Evolutionary conservation across 1,140 invertebrate genomes (phyloP).

Genomic region (Venustaconcha ellipsiformis): DNA sequence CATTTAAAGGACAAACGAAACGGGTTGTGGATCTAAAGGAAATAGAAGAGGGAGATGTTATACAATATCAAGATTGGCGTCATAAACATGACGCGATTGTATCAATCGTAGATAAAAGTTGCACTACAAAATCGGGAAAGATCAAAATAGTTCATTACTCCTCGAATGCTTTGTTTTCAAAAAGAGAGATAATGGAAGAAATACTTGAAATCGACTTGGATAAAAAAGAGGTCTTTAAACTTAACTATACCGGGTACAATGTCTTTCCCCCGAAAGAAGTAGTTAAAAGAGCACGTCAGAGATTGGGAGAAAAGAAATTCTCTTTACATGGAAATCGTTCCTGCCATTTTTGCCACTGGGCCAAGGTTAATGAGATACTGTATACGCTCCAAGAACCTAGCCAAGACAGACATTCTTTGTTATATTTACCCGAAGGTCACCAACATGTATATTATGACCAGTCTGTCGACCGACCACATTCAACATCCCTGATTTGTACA

Average conservation of each 20-base stretch:
- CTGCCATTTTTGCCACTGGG: slow-evolving; percentile 31
- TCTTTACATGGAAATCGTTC: slow-evolving; percentile 8
- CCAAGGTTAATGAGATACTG: slow-evolving; percentile 11
- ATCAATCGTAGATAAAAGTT: neutral
- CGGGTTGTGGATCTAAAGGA: neutral
- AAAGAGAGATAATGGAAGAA: slow-evolving; percentile 5
- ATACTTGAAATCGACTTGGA: slow-evolving; percentile 2
- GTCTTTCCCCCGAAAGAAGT: slow-evolving; percentile 10
- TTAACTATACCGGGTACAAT: slow-evolving; percentile 13
- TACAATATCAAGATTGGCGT: neutral
- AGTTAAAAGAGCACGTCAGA: slow-evolving; percentile 9
- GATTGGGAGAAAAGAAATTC: slow-evolving; percentile 21
- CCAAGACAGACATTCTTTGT: too few species aligned
- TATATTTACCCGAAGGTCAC: too few species aligned
- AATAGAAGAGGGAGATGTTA: slow-evolving; percentile 11
- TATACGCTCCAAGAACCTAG: too few species aligned
- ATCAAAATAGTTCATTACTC: slow-evolving; percentile 11
- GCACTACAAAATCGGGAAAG: neutral
- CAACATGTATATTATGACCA: neutral
- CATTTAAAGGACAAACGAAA: slow-evolving; percentile 12
- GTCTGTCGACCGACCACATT: neutral
- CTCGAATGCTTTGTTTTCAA: slow-evolving; percentile 1
- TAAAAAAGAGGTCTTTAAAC: slow-evolving; percentile 5
- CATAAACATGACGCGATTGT: slow-evolving; percentile 1
- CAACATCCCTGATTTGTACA: neutral